A percentile compares a stretch with the other conserved stretches of the same genome.
phyloP scores from a whole-genome alignment of 2,113 vertebrate species.

The Puffinus mauretanicus region DNA sequence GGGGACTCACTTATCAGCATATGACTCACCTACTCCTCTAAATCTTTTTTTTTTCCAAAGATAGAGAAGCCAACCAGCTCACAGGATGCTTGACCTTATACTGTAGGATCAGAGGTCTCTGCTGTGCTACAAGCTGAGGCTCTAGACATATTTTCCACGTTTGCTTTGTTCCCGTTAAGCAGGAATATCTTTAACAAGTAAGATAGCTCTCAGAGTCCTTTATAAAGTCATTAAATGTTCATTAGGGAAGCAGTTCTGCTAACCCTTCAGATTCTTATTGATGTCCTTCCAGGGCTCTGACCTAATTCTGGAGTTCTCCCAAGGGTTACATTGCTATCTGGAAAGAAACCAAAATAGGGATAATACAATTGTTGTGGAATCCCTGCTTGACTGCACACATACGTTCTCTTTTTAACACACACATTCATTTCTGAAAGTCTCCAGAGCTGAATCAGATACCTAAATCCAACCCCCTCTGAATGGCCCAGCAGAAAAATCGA shows the following conservation, averaged over 20 bases:
- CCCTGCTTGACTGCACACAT: not conserved
- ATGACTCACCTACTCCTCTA: slow-evolving; percentile 65
- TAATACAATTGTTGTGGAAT: slow-evolving; percentile 50
- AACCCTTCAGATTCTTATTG: slow-evolving; percentile 63
- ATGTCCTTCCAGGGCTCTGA: slow-evolving; percentile 66
- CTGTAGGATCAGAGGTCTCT: not conserved
- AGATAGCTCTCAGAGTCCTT: slow-evolving; percentile 41
- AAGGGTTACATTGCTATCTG: slow-evolving; percentile 52
- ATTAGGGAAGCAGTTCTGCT: slow-evolving; percentile 61
- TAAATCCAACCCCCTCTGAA: not conserved
- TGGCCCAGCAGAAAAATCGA: not conserved
- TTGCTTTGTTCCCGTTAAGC: slow-evolving; percentile 42
- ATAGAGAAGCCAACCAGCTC: slow-evolving; percentile 23
- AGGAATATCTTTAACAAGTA: slow-evolving; percentile 62
- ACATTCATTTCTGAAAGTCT: not conserved
- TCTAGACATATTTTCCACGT: slow-evolving; percentile 2
- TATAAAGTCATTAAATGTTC: slow-evolving; percentile 65
- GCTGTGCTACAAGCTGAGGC: not conserved
- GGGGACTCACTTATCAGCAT: slow-evolving; percentile 48
- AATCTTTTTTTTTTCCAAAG: slow-evolving; percentile 17
- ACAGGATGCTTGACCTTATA: slow-evolving; percentile 35
- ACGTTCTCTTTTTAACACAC: not conserved
- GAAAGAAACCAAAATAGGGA: slow-evolving; percentile 39
- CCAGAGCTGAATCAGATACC: slow-evolving; percentile 3
- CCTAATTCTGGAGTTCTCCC: slow-evolving; percentile 64